Conservation (phyloP, 2,888 invertebrate species). For the Agriopis leucophaearia region DNA sequence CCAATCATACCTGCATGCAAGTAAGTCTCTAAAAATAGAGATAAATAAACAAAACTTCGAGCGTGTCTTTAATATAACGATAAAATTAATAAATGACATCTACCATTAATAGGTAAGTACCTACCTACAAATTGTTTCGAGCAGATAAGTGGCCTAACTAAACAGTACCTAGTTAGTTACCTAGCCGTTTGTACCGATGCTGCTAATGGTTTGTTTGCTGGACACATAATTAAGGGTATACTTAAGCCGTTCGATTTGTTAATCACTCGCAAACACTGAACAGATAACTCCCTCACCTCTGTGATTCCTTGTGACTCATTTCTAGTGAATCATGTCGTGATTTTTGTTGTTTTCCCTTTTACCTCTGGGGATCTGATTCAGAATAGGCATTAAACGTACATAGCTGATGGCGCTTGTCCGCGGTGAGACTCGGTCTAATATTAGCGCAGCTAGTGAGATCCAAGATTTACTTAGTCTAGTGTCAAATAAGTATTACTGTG, state of each 20-base stretch:
- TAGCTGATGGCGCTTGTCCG: constrained; percentile 42
- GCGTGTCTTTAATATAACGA: constrained; percentile 5
- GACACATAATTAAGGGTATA: constrained; percentile 58
- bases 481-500: background rate
- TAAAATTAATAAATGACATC: constrained; percentile 28
- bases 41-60: background rate
- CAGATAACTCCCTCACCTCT: constrained; percentile 46
- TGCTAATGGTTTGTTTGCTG: constrained; percentile 73
- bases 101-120: constrained; percentile 6
- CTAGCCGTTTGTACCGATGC: constrained; percentile 43
- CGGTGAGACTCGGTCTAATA: constrained; percentile 45
- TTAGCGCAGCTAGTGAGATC: constrained; percentile 33
- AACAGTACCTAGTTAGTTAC: constrained; percentile 48
- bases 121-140: constrained; percentile 46
- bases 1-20: too few relatives aligned
- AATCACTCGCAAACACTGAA: constrained; percentile 62
- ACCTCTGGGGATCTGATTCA: constrained; percentile 58
- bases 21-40: background rate
- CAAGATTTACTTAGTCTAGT: constrained; percentile 12
- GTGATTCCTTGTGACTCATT: constrained; percentile 49
- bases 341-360: constrained; percentile 59
- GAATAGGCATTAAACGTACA: constrained; percentile 40
- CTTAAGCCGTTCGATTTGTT: constrained; percentile 52
- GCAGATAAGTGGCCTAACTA: constrained; percentile 53
- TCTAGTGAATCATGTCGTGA: constrained; percentile 55